Base-by-base conservation (phyloP, 2,888 invertebrate genomes). In the Mimachlamys varia region DNA sequence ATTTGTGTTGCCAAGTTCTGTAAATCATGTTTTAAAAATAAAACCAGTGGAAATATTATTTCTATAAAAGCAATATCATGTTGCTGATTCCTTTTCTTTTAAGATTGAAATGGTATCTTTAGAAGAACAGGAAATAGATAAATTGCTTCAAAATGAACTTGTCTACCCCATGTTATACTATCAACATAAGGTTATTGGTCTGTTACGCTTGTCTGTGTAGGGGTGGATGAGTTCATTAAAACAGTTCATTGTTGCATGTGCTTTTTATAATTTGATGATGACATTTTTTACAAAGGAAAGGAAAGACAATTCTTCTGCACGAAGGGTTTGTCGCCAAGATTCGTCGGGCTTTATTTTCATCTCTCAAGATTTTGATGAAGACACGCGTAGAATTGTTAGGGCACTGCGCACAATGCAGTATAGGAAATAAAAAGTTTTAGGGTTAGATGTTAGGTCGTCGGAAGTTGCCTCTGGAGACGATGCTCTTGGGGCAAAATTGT, bases 391-490 rank as follows among this genome's bases (percentile, higher is more conserved):
- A 53, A 90, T 91, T 91, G 88, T 62, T 94, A 94, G 94, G 94
- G 92, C 92, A 94, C 96, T 96, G 96, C 95, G 95, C 95, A 96
- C 95, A 95, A 96, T 95, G 96, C 96, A 96, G 96, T 95, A 94
- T 93, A 92, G 92, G 91, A 90, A 91, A 87, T 88, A 88, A 88
- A 92, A 94, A 94, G 94, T 93, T 91, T 92, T 94, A 94, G 95
- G 95, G 91, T 92, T 91, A 76, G 76, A 90, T 92, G 89, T 92
- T 94, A 94, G 93, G 92, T 58, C 76, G 89, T 89, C 38, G 90
- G 89, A 87, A 53, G 44, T 89, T 90, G 49, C 58, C 87, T 88
- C 88, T 76, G n/a, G 88, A 88, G 44, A 58, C 88, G 50, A 13
- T 88, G 37, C 88, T 76, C 53, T 88, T 76, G 19, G 62, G 90